These are phyloP conservation scores for Furcifer pardalis DNA, from an alignment of 2,797 vertebrate genomes.

Conservation along the genomic window DNA sequence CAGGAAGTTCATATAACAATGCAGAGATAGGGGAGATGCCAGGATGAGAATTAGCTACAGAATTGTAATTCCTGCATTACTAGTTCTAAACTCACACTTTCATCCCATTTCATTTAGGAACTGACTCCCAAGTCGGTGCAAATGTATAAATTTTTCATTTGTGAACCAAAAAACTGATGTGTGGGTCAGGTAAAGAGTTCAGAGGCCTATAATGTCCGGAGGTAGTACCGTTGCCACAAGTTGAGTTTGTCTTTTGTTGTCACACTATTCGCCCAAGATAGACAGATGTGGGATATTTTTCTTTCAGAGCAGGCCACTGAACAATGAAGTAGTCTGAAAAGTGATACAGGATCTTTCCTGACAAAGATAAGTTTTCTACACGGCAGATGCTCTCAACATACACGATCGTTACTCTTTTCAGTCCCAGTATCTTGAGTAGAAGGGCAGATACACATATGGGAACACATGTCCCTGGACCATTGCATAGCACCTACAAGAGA, in stretches of 20 bases:
- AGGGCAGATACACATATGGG: conserved; percentile 88
- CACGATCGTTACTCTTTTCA: conserved; percentile 89
- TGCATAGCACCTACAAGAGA: conserved; percentile 90
- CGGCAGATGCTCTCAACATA: conserved; percentile 95
- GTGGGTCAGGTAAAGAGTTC: neutral
- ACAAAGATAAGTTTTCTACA: conserved; percentile 90
- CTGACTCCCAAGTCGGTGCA: neutral
- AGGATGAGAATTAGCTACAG: neutral
- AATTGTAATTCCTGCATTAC: neutral
- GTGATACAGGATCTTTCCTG: conserved; percentile 88
- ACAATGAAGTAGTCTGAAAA: conserved; percentile 92
- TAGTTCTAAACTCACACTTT: neutral
- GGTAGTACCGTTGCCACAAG: neutral
- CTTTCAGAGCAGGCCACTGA: conserved; percentile 90
- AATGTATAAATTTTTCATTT: neutral
- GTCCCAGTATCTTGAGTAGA: conserved; percentile 85
- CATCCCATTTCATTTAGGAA: neutral
- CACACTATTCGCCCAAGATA: conserved; percentile 91
- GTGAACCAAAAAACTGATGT: neutral
- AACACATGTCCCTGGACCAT: conserved; percentile 94
- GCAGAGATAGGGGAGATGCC: neutral
- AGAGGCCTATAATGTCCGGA: neutral
- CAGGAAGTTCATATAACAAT: neutral
- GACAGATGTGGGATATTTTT: conserved; percentile 88
- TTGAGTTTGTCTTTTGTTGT: conserved; percentile 51